These are phyloP conservation scores for Drosophila biarmipes DNA, from an alignment of 1,140 invertebrate species.

Conservation along the genomic window DNA sequence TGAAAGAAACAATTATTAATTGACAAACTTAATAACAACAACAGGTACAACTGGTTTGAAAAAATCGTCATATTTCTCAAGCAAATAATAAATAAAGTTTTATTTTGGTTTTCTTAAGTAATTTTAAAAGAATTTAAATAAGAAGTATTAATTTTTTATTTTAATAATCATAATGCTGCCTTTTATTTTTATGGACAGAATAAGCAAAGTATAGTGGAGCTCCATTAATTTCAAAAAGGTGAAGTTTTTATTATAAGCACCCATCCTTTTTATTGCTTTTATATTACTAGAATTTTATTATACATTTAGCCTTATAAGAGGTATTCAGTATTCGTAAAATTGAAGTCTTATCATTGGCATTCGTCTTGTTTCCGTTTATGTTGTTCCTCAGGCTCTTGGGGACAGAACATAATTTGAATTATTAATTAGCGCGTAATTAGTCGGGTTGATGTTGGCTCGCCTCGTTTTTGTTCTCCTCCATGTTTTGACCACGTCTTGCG, in stretches of 20 bases:
- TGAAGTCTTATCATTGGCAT: not conserved
- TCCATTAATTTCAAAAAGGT: too few species aligned
- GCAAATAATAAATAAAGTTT: too few species aligned
- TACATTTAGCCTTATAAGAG: not conserved
- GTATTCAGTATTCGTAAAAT: conserved; percentile 23
- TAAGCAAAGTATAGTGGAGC: too few species aligned
- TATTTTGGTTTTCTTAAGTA: too few species aligned
- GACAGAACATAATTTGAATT: conserved; percentile 78
- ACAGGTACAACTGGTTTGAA: too few species aligned
- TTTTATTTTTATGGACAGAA: too few species aligned
- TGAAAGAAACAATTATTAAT: not conserved
- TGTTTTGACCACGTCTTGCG: conserved; percentile 68
- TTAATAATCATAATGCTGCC: too few species aligned
- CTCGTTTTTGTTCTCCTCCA: conserved; percentile 5
- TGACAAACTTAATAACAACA: not conserved
- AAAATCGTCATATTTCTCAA: not conserved
- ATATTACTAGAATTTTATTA: too few species aligned
- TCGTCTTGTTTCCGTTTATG: conserved; percentile 37
- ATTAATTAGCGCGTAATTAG: conserved; percentile 82
- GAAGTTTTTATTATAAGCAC: too few species aligned
- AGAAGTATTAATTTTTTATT: too few species aligned
- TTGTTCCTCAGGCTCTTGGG: conserved; percentile 32
- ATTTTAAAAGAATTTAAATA: too few species aligned
- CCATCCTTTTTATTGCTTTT: too few species aligned
- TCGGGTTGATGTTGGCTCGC: conserved; percentile 56